phyloP scores from a whole-genome alignment of 2,888 invertebrate species.

The Acrobasis consociella region DNA sequence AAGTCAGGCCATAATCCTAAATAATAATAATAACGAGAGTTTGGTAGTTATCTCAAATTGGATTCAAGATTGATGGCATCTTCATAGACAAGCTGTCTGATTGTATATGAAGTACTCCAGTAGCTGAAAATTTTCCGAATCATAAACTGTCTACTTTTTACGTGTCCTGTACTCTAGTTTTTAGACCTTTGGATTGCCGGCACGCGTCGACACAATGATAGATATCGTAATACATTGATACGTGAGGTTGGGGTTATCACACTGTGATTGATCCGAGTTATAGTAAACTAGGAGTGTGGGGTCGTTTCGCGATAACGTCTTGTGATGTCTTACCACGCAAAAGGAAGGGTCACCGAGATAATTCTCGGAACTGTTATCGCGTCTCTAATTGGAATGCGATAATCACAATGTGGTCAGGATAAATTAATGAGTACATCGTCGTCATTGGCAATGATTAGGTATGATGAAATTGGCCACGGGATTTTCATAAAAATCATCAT shows the following conservation, averaged over 20 bases:
- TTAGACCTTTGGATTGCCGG: not conserved
- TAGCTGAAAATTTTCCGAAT: no score
- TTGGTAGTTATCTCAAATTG: no score
- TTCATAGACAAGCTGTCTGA: no score
- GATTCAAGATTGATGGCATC: no score
- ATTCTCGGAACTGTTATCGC: slow-evolving; percentile 6
- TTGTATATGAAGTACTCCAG: no score
- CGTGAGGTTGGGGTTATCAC: slow-evolving; percentile 8
- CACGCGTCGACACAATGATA: slow-evolving; percentile 8
- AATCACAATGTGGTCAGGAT: not conserved
- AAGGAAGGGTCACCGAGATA: not conserved
- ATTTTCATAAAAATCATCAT: no score
- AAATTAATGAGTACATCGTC: not conserved
- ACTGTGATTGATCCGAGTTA: slow-evolving; percentile 11
- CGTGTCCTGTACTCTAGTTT: not conserved
- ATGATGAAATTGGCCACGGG: no score
- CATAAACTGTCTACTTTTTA: no score
- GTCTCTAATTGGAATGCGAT: not conserved
- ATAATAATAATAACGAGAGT: no score
- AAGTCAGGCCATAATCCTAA: no score
- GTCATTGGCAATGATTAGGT: no score
- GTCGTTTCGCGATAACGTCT: slow-evolving; percentile 7
- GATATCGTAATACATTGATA: not conserved
- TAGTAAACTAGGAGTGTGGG: slow-evolving; percentile 13
- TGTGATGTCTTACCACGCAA: not conserved